These are phyloP conservation scores for Grus americana DNA, from an alignment of 2,113 vertebrate genomes.

Conservation along the genomic window DNA sequence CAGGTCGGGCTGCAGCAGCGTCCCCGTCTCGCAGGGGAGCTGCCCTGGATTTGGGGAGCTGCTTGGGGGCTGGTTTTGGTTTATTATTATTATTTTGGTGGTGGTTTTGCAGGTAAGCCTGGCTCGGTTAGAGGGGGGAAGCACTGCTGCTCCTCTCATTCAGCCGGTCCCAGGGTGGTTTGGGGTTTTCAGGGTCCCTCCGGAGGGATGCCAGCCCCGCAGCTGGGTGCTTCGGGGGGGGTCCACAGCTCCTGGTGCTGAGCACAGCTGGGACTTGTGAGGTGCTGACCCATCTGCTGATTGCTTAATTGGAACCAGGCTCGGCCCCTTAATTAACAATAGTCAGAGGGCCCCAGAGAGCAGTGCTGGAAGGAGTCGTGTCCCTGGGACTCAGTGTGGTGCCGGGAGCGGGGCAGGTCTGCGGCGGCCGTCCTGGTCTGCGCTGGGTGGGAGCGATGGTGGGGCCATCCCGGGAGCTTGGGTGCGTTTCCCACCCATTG, in stretches of 20 bases:
- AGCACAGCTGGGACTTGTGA: neutral
- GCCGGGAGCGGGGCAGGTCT: accelerated
- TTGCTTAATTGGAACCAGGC: neutral
- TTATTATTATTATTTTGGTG: too few species aligned
- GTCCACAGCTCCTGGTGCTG: neutral
- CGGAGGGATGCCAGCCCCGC: neutral
- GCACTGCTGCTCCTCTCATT: neutral
- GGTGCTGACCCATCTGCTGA: neutral
- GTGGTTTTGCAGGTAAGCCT: neutral
- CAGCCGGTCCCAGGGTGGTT: accelerated
- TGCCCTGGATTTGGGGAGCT: neutral
- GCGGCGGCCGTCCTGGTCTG: accelerated
- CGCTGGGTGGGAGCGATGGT: neutral
- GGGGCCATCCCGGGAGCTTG: neutral
- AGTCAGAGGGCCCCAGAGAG: neutral
- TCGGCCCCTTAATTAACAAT: neutral
- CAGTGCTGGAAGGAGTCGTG: neutral
- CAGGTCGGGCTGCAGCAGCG: neutral
- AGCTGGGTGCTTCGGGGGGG: accelerated
- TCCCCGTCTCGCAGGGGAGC: accelerated
- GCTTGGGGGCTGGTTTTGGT: neutral
- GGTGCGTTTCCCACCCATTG: neutral
- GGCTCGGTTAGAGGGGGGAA: neutral
- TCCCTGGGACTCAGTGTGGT: accelerated
- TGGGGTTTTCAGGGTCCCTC: neutral